Evolutionary conservation across 1,140 invertebrate species (phyloP).

Genomic region (Trachymyrmex cornetzi): DNA sequence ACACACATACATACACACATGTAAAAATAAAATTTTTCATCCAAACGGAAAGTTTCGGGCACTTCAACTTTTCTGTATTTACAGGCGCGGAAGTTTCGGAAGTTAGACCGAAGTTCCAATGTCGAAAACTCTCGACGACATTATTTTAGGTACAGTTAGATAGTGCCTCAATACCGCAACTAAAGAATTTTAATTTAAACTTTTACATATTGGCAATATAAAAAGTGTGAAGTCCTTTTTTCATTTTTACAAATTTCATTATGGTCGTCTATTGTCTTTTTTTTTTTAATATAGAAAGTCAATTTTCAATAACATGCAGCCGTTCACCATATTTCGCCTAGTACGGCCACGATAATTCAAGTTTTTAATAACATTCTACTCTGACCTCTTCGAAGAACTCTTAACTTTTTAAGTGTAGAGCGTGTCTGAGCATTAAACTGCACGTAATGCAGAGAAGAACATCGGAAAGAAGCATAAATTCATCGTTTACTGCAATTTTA

Average conservation of each 20-base stretch:
- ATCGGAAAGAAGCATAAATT: constrained; percentile 14
- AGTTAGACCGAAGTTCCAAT: constrained; percentile 34
- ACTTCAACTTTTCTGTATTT: constrained; percentile 50
- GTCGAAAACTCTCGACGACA: constrained; percentile 31
- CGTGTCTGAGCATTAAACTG: constrained; percentile 10
- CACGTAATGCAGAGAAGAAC: not conserved
- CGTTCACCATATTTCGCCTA: constrained; percentile 3
- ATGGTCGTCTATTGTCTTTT: not conserved
- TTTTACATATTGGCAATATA: constrained; percentile 22
- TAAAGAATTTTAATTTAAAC: constrained; percentile 57
- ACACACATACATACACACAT: not conserved
- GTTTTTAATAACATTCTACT: constrained; percentile 52
- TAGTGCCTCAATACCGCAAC: not conserved
- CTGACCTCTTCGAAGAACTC: not conserved
- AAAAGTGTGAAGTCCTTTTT: not conserved
- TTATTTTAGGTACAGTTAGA: constrained; percentile 22
- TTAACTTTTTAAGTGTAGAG: constrained; percentile 20
- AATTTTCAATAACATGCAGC: constrained; percentile 50
- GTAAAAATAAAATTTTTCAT: constrained; percentile 24
- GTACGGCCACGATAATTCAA: constrained; percentile 6
- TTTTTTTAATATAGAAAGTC: not conserved
- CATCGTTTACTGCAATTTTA: not conserved
- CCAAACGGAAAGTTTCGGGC: not conserved
- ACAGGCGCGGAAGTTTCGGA: not conserved
- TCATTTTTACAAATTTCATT: constrained; percentile 41